phyloP scores from a whole-genome alignment of 2,888 invertebrate genomes.

The Conistra vaccinii region DNA sequence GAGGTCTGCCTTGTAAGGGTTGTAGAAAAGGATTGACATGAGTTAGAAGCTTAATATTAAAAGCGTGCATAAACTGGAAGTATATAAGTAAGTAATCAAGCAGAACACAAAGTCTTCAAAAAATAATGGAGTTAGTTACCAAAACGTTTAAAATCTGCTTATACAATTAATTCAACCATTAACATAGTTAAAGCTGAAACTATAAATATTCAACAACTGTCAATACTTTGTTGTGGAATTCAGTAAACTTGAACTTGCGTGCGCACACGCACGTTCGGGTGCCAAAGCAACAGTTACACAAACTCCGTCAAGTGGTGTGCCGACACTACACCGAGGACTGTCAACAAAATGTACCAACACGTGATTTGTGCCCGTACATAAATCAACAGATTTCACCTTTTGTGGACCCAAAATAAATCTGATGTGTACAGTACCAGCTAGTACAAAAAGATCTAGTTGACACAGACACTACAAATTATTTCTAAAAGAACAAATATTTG shows the following conservation, averaged over 20 bases:
- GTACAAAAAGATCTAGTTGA: constrained; percentile 51
- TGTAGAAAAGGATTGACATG: not conserved
- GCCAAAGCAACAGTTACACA: constrained; percentile 69
- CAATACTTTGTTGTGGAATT: constrained; percentile 55
- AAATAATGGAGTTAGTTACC: not conserved
- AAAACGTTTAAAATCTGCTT: not conserved
- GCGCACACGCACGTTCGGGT: constrained; percentile 65
- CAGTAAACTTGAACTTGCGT: constrained; percentile 52
- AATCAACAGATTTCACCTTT: constrained; percentile 65
- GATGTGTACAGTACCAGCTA: constrained; percentile 17
- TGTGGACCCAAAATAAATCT: constrained; percentile 38
- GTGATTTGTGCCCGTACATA: constrained; percentile 63
- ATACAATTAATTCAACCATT: not conserved
- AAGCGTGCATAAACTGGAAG: not conserved
- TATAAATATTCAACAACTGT: constrained; percentile 42
- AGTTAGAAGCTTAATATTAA: not conserved
- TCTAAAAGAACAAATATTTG: constrained; percentile 36
- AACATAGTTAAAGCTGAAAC: constrained; percentile 4
- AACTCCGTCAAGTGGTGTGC: constrained; percentile 61
- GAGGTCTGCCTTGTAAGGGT: constrained; percentile 4
- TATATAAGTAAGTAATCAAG: not conserved
- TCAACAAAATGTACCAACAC: constrained; percentile 59
- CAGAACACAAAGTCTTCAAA: not conserved
- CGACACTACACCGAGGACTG: constrained; percentile 55
- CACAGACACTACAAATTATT: constrained; percentile 51